These are phyloP conservation scores for Orius laevigatus DNA, from an alignment of 1,140 invertebrate genomes.

Conservation along the genomic window DNA sequence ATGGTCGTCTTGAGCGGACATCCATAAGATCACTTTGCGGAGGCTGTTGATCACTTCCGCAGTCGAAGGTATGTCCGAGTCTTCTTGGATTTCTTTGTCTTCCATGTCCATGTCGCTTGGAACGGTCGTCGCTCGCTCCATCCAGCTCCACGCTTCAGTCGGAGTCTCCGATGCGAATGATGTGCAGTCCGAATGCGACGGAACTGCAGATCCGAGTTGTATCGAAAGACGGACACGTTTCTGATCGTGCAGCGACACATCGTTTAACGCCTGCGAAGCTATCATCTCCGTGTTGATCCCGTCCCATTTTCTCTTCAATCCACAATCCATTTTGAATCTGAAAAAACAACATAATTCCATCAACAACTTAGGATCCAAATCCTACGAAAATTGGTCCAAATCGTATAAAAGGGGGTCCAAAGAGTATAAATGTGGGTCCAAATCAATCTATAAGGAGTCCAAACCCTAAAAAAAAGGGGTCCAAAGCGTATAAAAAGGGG, in stretches of 20 bases:
- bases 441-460: too few species aligned
- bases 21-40: slow-evolving; percentile 16
- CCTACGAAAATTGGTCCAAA: too few species aligned
- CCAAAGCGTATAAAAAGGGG: too few species aligned
- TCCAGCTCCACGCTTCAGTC: slow-evolving; percentile 1
- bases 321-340: slow-evolving; percentile 3
- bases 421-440: too few species aligned
- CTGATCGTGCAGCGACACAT: too few species aligned
- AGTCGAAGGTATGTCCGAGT: slow-evolving; percentile 11
- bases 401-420: too few species aligned
- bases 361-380: too few species aligned
- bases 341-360: too few species aligned
- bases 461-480: too few species aligned
- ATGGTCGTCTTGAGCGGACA: slow-evolving; percentile 13
- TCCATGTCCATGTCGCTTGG: background rate
- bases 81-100: too few species aligned
- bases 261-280: background rate
- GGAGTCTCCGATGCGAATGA: slow-evolving; percentile 2
- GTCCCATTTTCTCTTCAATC: slow-evolving; percentile 14
- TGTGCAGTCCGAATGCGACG: background rate
- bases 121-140: slow-evolving; percentile 4
- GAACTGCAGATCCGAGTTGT: background rate
- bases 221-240: background rate
- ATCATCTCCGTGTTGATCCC: slow-evolving; percentile 4
- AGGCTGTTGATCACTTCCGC: slow-evolving; percentile 15